A percentile compares a stretch with the other conserved stretches of the same genome.
Conservation (phyloP, 2,797 vertebrate genomes). For the Enteromius paludinosus region DNA sequence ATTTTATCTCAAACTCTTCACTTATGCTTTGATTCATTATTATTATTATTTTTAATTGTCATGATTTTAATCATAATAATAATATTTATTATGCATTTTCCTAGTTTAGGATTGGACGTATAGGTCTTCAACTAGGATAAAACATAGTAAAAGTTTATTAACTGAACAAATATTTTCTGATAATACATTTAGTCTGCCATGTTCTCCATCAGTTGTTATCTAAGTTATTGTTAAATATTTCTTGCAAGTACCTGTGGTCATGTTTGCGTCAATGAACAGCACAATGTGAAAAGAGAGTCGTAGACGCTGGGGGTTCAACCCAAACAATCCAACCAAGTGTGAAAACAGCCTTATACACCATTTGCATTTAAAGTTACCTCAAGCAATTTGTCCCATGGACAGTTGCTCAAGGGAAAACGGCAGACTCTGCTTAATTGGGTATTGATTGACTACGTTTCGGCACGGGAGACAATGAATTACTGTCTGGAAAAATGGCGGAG, state of each 20-base stretch:
- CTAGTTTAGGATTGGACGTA: neutral
- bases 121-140: neutral
- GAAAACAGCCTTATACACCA: constrained; percentile 44
- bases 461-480: constrained; percentile 72
- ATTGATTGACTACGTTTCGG: constrained; percentile 76
- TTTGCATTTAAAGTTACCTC: constrained; percentile 75
- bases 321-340: constrained; percentile 15
- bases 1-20: neutral
- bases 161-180: neutral
- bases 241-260: neutral
- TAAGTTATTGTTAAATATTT: neutral
- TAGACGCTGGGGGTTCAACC: neutral
- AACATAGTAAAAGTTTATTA: neutral
- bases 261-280: neutral
- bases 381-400: constrained; percentile 32
- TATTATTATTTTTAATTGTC: neutral
- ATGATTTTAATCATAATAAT: neutral
- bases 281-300: neutral
- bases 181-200: neutral
- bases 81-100: neutral
- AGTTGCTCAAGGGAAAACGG: constrained; percentile 30
- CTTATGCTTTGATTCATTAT: neutral
- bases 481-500: constrained; percentile 59
- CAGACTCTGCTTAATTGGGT: constrained; percentile 74
- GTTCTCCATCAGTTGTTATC: neutral